Base-by-base conservation (phyloP, 2,797 vertebrate genomes). In the Naso thynnoides region DNA sequence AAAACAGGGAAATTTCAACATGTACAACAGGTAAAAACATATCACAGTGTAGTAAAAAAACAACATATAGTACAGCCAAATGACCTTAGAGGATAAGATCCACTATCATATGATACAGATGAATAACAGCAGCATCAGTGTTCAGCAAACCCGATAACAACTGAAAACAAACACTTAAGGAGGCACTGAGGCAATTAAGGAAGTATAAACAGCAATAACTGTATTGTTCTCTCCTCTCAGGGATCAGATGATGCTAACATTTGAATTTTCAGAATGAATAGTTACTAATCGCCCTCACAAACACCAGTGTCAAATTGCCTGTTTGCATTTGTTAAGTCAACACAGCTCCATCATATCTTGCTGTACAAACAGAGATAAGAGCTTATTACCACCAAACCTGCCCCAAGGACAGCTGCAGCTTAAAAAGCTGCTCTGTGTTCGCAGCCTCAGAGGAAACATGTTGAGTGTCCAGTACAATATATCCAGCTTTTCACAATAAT, bases 331-430 rank as follows among this genome's bases (percentile, higher is more conserved):
- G 76, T 71, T 72, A 49, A 76, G 69, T 89, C 70, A 85, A 83
- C 76, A 84, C 11, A n/a, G 64, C 58, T 54, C 58, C 63, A 56
- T 66, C 55, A 61, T 73, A 19, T 33, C 24, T 31, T 1, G 41
- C 79, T 76, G 79, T 29, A 44, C 50, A 54, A 61, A 68, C 61
- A 77, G 39, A 82, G 88, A 91, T 87, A 80, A 86, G 77, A 70
- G 63, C 57, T 69, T 50, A 54, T 75, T 70, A 45, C 48, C 19
- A 47, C 47, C 47, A 18, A 49, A 72, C 27, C 59, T 65, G 73
- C 58, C 24, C 16, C 8, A 47, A 77, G 70, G 50, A 73, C 82
- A 84, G 42, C 65, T 42, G 63, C 42, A 27, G 0, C 38, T 36
- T 2, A 18, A 18, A 53, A 68, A 47, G 6, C 41, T 24, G 36